Evolutionary conservation across 2,113 vertebrate genomes (phyloP).

Genomic region (Gobiocypris rarus): DNA sequence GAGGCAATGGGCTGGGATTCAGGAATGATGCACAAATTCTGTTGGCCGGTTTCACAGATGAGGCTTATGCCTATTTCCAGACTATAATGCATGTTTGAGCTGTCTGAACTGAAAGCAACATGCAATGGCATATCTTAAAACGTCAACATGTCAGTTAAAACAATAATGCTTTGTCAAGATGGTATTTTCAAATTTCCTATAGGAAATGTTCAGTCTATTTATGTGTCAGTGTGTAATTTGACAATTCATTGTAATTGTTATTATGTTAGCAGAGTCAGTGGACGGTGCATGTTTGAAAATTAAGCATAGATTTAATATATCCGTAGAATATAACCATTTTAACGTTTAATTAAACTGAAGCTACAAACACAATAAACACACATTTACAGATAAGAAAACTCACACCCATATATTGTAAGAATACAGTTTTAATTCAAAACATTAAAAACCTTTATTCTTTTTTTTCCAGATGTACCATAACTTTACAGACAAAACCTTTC

Average conservation of each 20-base stretch:
- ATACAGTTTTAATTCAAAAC: slow-evolving; percentile 6
- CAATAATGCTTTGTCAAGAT: too few relatives aligned
- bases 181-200: background rate
- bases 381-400: background rate
- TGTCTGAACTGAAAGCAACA: too few relatives aligned
- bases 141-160: too few relatives aligned
- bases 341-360: background rate
- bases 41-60: too few relatives aligned
- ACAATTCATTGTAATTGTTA: background rate
- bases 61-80: too few relatives aligned
- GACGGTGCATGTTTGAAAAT: background rate
- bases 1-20: background rate
- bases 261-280: background rate
- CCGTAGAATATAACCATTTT: background rate
- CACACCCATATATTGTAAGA: background rate
- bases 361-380: background rate
- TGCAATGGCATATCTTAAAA: too few relatives aligned
- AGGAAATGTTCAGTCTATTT: background rate
- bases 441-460: background rate
- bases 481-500: background rate
- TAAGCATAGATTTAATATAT: background rate
- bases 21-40: background rate
- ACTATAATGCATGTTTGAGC: too few relatives aligned
- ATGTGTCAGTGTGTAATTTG: background rate
- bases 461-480: background rate